A percentile compares a stretch with the other conserved stretches of the same genome.
Conservation (phyloP, 2,888 invertebrate species). For the Dromius quadrimaculatus region DNA sequence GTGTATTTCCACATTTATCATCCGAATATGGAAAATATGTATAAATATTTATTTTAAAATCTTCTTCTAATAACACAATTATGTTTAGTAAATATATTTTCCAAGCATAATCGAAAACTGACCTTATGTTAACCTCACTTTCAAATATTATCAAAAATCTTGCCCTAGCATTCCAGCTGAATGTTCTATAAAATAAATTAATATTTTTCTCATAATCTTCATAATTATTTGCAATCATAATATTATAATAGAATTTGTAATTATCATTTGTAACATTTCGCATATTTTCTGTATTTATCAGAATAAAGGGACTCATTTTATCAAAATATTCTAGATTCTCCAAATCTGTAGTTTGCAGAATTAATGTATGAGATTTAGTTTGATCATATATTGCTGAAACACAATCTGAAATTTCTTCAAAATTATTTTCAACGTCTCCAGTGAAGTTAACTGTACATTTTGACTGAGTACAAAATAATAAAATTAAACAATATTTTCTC, state of each 20-base stretch:
- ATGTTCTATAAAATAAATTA: slow-evolving; percentile 19
- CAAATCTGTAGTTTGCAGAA: not conserved
- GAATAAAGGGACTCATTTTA: not conserved
- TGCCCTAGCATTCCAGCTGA: slow-evolving; percentile 39
- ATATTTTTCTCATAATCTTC: slow-evolving; percentile 16
- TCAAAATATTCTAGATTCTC: not conserved
- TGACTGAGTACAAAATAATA: no score
- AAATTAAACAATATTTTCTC: not conserved
- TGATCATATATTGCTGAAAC: not conserved
- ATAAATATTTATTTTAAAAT: slow-evolving; percentile 6
- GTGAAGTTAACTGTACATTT: no score
- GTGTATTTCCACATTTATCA: slow-evolving; percentile 7
- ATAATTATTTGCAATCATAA: slow-evolving; percentile 1
- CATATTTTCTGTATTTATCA: not conserved
- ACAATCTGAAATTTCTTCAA: not conserved
- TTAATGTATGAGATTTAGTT: not conserved
- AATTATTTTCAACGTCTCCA: not conserved
- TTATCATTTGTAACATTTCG: slow-evolving; percentile 5
- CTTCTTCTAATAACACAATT: slow-evolving; percentile 1
- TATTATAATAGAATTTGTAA: slow-evolving; percentile 25
- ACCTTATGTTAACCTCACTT: not conserved
- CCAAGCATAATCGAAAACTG: slow-evolving; percentile 13
- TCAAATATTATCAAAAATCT: slow-evolving; percentile 33
- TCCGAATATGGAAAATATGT: slow-evolving; percentile 32
- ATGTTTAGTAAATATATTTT: slow-evolving; percentile 34